These are phyloP conservation scores for Leptinotarsa tumamoca DNA, from an alignment of 2,888 invertebrate genomes.

Conservation along the genomic window DNA sequence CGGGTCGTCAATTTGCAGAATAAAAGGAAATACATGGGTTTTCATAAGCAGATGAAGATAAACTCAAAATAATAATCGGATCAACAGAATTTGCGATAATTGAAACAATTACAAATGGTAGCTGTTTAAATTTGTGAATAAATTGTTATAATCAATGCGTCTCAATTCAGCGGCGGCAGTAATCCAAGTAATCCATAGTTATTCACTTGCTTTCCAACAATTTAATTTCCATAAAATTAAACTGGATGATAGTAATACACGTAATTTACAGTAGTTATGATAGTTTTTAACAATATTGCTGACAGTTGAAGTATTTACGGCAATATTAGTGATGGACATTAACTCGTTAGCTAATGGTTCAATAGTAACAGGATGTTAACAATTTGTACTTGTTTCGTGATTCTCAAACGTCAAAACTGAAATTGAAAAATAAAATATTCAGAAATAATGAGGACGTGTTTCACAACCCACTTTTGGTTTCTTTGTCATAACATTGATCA, in stretches of 20 bases:
- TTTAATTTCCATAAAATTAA: conserved; percentile 9
- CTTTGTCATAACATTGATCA: too few relatives aligned
- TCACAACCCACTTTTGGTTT: neutral
- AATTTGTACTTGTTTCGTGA: conserved; percentile 1
- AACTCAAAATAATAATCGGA: too few relatives aligned
- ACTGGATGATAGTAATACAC: neutral
- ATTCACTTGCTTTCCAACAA: neutral
- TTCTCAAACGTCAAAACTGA: neutral
- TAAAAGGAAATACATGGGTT: too few relatives aligned
- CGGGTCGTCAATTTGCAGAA: too few relatives aligned
- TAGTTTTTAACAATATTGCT: neutral
- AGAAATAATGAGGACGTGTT: neutral
- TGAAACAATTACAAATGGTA: neutral
- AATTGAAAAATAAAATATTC: neutral
- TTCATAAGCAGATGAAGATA: too few relatives aligned
- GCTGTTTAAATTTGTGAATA: neutral
- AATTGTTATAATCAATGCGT: neutral
- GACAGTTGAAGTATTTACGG: conserved; percentile 15
- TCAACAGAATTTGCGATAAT: neutral
- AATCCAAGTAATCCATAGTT: neutral
- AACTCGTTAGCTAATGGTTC: neutral
- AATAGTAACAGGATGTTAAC: neutral
- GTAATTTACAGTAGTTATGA: conserved; percentile 1
- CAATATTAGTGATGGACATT: conserved; percentile 6
- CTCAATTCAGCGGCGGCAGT: neutral